Conservation (phyloP, 2,113 vertebrate genomes). For the Platysternon megacephalum region DNA sequence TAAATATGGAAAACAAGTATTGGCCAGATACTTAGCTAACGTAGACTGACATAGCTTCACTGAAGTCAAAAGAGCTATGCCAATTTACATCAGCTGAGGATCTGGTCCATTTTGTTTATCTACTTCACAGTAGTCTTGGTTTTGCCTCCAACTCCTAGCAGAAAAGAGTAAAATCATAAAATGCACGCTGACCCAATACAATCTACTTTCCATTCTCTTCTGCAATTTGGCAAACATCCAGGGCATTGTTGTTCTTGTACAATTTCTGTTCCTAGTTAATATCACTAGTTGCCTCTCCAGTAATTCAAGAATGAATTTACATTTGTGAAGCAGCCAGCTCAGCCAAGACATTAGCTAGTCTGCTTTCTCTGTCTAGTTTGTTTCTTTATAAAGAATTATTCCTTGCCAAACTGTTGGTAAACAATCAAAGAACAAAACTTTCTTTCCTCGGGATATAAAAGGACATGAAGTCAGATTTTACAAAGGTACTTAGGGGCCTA, state of each 20-base stretch:
- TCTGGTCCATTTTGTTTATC: background rate
- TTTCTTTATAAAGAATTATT: background rate
- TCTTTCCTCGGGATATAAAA: background rate
- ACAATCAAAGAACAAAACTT: fast-evolving
- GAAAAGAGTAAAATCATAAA: background rate
- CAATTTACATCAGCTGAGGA: background rate
- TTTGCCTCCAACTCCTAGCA: background rate
- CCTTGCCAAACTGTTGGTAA: background rate
- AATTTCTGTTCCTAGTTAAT: background rate
- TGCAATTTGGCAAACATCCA: background rate
- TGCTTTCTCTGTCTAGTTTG: background rate
- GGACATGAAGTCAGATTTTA: background rate
- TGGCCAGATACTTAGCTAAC: background rate
- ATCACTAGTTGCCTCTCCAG: background rate
- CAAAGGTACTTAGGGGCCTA: background rate
- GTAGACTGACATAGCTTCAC: background rate
- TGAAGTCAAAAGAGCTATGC: background rate
- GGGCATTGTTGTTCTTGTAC: fast-evolving
- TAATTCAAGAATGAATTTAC: background rate
- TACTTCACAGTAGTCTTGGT: background rate
- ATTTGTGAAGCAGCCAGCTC: background rate
- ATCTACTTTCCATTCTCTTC: background rate
- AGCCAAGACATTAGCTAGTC: background rate
- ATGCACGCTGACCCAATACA: background rate
- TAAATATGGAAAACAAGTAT: background rate